A percentile compares a stretch with the other conserved stretches of the same genome.
phyloP scores from a whole-genome alignment of 2,797 vertebrate species.

The Serranus cabrilla region DNA sequence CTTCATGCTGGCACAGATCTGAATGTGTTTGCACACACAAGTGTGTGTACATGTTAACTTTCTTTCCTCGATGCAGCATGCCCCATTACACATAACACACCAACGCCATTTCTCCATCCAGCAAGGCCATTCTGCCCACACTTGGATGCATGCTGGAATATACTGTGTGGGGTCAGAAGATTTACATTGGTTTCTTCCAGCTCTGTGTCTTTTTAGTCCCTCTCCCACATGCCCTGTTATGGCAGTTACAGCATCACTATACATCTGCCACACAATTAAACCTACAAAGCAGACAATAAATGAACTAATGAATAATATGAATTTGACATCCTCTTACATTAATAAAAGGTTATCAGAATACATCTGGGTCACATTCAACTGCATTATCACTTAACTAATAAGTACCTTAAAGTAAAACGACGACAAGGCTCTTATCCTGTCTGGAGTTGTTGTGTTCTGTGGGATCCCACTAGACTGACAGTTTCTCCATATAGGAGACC shows the following conservation, averaged over 20 bases:
- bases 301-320: not conserved
- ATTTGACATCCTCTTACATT: not conserved
- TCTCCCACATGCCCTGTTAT: conserved; percentile 48
- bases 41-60: conserved; percentile 30
- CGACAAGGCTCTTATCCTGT: not conserved
- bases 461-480: not conserved
- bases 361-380: conserved; percentile 3
- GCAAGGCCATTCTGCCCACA: conserved; percentile 40
- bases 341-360: conserved; percentile 1
- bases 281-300: not conserved
- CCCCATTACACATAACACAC: conserved; percentile 62
- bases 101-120: conserved; percentile 50
- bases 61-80: conserved; percentile 73
- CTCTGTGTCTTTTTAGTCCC: conserved; percentile 42
- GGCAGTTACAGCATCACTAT: not conserved
- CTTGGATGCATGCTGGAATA: conserved; percentile 69
- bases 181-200: conserved; percentile 47
- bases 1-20: conserved; percentile 44
- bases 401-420: not conserved
- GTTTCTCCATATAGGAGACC: not conserved
- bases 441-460: not conserved
- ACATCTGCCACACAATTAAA: not conserved
- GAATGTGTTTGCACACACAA: conserved; percentile 40
- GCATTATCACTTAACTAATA: not conserved
- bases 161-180: conserved; percentile 32